Percentiles rank a stretch among this genome's conserved stretches.
Conservation (phyloP, 2,888 invertebrate genomes). For the Epistrophe grossulariae region DNA sequence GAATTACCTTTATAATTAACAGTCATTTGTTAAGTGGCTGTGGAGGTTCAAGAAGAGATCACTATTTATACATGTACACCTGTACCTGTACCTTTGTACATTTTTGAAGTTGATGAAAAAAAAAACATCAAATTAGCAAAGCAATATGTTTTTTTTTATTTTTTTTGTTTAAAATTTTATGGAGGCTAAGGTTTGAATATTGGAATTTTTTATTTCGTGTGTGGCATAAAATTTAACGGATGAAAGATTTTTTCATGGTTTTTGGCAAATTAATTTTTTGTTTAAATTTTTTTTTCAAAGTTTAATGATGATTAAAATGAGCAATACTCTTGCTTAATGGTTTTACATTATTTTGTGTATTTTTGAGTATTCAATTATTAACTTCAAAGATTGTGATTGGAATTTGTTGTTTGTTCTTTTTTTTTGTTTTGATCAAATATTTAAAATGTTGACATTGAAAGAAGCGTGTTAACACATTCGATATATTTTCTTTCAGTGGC, state of each 20-base stretch:
- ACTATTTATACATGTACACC: background rate
- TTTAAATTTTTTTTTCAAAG: background rate
- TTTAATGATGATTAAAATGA: slow-evolving; percentile 27
- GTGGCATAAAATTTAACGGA: slow-evolving; percentile 40
- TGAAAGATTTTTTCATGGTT: slow-evolving; percentile 36
- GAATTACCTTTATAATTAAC: slow-evolving; percentile 63
- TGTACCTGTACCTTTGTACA: background rate
- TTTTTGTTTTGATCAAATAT: background rate
- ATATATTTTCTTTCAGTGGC: background rate
- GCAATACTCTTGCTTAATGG: background rate
- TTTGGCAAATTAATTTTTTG: slow-evolving; percentile 12
- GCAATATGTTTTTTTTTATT: background rate
- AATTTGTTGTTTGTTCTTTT: background rate
- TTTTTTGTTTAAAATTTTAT: slow-evolving; percentile 14
- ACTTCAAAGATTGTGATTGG: background rate
- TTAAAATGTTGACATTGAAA: slow-evolving; percentile 8
- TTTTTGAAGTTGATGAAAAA: background rate
- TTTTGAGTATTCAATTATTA: slow-evolving; percentile 13
- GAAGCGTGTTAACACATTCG: background rate
- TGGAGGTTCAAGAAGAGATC: slow-evolving; percentile 27
- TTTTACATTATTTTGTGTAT: background rate
- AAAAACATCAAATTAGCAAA: slow-evolving; percentile 67
- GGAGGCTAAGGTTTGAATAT: slow-evolving; percentile 4
- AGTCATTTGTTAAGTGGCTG: slow-evolving; percentile 59
- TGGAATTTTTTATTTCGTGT: slow-evolving; percentile 32